Conservation (phyloP, 2,113 vertebrate genomes). For the Trachemys scripta region DNA sequence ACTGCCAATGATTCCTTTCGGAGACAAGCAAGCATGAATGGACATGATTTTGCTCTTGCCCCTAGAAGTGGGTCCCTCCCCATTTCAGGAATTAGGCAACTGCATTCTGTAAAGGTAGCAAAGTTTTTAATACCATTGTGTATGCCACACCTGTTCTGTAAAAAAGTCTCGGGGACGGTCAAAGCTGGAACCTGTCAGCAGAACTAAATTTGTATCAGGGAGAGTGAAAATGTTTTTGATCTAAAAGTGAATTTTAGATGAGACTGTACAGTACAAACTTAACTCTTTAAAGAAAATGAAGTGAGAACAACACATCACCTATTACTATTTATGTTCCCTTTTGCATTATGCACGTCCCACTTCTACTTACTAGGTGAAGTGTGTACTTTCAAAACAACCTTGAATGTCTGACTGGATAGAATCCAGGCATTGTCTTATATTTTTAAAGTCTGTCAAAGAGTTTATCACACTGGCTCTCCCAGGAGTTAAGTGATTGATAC, state of each 20-base stretch:
- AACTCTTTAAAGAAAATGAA: neutral
- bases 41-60: neutral
- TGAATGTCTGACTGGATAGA: conserved; percentile 19
- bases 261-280: neutral
- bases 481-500: conserved; percentile 33
- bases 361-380: conserved; percentile 34
- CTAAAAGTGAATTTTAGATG: neutral
- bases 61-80: too few species aligned
- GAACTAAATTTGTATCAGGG: neutral
- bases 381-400: neutral
- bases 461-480: neutral
- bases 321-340: neutral
- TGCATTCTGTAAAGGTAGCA: neutral
- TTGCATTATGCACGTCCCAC: neutral
- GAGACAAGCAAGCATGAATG: neutral
- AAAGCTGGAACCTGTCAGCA: neutral
- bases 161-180: neutral
- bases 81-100: neutral
- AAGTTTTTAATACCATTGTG: neutral
- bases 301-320: neutral
- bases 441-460: conserved; percentile 30
- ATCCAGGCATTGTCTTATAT: neutral
- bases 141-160: neutral
- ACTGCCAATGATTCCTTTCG: neutral
- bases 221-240: neutral